Conservation (phyloP, 2,888 invertebrate genomes). For the Byasa hedistus region DNA sequence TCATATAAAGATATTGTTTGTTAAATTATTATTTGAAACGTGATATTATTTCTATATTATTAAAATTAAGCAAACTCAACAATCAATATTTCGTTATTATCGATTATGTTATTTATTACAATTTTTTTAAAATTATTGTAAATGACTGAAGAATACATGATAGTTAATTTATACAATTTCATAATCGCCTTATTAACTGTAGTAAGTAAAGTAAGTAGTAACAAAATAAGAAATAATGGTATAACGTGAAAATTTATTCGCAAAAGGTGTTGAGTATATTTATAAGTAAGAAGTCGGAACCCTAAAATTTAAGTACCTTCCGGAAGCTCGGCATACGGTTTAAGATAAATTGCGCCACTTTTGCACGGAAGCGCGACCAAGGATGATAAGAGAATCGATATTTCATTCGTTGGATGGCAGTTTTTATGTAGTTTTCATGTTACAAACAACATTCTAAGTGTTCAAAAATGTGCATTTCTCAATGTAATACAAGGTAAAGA, state of each 20-base stretch:
- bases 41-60: too few species aligned
- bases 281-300: background rate
- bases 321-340: slow-evolving; percentile 3
- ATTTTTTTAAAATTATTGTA: too few species aligned
- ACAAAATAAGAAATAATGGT: background rate
- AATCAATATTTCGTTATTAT: too few species aligned
- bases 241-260: background rate
- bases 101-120: too few species aligned
- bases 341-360: slow-evolving; percentile 21
- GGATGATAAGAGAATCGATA: slow-evolving; percentile 24
- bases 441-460: slow-evolving; percentile 4
- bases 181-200: too few species aligned
- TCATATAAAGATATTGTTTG: too few species aligned
- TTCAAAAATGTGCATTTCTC: background rate
- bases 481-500: background rate
- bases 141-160: too few species aligned
- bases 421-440: slow-evolving; percentile 13
- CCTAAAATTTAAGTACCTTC: slow-evolving; percentile 19
- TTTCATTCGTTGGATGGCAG: slow-evolving; percentile 12
- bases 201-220: background rate
- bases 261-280: background rate
- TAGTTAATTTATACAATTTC: too few species aligned
- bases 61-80: too few species aligned
- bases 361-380: slow-evolving; percentile 19
- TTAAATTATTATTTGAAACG: too few species aligned